Base-by-base conservation (phyloP, 2,888 invertebrate species). In the Drosophila quinaria region DNA sequence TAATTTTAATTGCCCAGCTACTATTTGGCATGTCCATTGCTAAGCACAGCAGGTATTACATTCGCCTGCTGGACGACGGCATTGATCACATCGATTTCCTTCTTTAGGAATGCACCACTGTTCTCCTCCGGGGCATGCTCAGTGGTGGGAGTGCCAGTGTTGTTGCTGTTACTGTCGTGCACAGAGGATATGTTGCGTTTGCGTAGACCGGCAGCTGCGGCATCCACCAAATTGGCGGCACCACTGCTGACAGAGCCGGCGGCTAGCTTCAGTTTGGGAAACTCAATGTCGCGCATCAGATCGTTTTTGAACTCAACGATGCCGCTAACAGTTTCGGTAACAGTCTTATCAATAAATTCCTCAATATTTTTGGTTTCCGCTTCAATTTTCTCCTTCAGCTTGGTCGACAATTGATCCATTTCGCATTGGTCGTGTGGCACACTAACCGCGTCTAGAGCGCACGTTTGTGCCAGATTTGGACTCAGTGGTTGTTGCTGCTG, bases 291-390 rank as follows among this genome's bases (percentile, higher is more conserved):
- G 49, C 93, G 91, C 93, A 93, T 93, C 67, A 93, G 82, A 87
- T 93, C 93, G 64, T 92, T 92, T 67, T 92, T 93, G 70, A 93
- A 91, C 73, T 91, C 93, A 60, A 92, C 93, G 78, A 93, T 93
- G 74, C 93, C 93, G 65, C 91, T 91, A 44, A 93, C 93, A 72
- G 93, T 92, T 62, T 92, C 92, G 47, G 90, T 91, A 59, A 92
- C 92, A 89, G 93, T 93, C 91, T 93, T 93, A 91, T 93, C 93
- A 80, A 93, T 92, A 86, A 93, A 93, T 65, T 92, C 93, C 85
- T 93, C 93, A 88, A 93, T 93, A 79, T 92, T 93, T 74, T 91
- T 91, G 59, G 93, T 92, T 78, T 93, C 93, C 44, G 92, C 90
- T 70, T 92, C 93, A 64, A 93, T 90, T 70, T 93, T 93, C 70